Evolutionary conservation across 2,888 invertebrate genomes (phyloP).

Genomic region (Flabesymbios commensalis): DNA sequence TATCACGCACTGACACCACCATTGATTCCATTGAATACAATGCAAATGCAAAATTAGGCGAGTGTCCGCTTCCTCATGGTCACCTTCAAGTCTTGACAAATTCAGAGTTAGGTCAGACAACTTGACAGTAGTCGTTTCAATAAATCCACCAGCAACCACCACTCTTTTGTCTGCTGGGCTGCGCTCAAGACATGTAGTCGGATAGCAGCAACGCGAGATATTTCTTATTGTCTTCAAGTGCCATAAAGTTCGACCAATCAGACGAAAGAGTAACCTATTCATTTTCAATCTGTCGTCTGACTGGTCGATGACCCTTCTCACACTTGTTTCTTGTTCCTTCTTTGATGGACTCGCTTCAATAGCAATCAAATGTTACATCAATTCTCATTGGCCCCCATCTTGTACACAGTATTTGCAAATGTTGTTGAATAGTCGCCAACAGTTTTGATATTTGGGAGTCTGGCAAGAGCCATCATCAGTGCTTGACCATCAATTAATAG

Average conservation of each 20-base stretch:
- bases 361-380: background rate
- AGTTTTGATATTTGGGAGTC: background rate
- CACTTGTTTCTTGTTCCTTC: background rate
- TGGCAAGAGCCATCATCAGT: background rate
- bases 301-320: background rate
- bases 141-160: conserved; percentile 16
- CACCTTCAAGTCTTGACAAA: background rate
- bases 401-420: background rate
- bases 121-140: conserved; percentile 13
- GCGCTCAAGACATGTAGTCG: background rate
- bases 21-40: background rate
- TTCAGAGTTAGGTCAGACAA: conserved; percentile 8
- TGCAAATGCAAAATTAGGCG: background rate
- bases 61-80: conserved; percentile 8
- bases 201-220: conserved; percentile 1
- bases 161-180: conserved; percentile 7
- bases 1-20: conserved; percentile 1
- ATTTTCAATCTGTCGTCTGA: background rate
- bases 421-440: background rate
- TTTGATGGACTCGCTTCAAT: background rate
- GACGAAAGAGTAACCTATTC: background rate
- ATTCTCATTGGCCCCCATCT: background rate
- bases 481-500: background rate
- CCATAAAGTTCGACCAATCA: background rate
- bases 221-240: background rate